These are phyloP conservation scores for Poeciliopsis paucimaculata DNA, from an alignment of 2,797 vertebrate species.

Conservation along the genomic window DNA sequence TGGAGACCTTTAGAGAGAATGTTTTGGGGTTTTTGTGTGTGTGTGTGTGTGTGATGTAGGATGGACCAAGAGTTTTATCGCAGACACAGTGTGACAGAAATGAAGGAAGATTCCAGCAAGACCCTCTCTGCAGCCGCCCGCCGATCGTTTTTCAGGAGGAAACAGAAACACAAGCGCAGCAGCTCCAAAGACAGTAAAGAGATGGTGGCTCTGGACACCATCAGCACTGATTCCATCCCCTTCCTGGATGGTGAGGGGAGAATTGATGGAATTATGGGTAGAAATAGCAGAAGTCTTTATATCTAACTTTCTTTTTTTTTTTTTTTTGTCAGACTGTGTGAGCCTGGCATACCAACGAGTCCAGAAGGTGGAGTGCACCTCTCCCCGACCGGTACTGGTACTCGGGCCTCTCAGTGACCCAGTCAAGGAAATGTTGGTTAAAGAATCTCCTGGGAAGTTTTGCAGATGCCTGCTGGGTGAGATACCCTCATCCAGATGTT, in stretches of 20 bases:
- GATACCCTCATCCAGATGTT: constrained; percentile 36
- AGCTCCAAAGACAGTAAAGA: constrained; percentile 97
- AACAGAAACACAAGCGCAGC: constrained; percentile 95
- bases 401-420: constrained; percentile 94
- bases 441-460: constrained; percentile 95
- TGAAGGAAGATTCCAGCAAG: constrained; percentile 93
- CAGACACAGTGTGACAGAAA: constrained; percentile 92
- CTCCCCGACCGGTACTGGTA: constrained; percentile 92
- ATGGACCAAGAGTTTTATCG: constrained; percentile 98
- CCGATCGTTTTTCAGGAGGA: constrained; percentile 95
- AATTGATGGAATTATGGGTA: not conserved
- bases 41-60: constrained; percentile 69
- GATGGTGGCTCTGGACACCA: constrained; percentile 89
- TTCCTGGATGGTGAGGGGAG: constrained; percentile 88
- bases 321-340: constrained; percentile 84
- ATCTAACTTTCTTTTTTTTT: not conserved
- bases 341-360: constrained; percentile 96
- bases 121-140: constrained; percentile 92
- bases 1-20: not conserved
- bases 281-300: not conserved
- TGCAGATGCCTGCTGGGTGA: constrained; percentile 96
- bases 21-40: not conserved
- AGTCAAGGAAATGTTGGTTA: constrained; percentile 97
- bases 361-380: constrained; percentile 93
- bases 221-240: constrained; percentile 94